These are phyloP conservation scores for Lutraria rhynchaena DNA, from an alignment of 1,140 invertebrate species.

Conservation along the genomic window DNA sequence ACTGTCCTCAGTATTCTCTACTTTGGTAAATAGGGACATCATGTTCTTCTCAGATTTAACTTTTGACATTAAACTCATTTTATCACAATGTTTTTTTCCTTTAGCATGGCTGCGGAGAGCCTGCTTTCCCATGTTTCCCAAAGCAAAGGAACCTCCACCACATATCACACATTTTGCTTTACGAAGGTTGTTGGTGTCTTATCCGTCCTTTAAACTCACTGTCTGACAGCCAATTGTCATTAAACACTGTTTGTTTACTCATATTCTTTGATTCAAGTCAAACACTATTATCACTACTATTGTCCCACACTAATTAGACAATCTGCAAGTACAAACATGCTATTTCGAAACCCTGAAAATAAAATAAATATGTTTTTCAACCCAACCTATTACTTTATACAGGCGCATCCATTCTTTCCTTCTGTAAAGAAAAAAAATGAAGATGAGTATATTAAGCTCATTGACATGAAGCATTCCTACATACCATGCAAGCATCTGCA, in stretches of 20 bases:
- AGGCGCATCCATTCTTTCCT: no score
- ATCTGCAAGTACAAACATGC: no score
- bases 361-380: no score
- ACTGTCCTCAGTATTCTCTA: neutral
- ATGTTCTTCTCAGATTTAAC: constrained; percentile 25
- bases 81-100: constrained; percentile 43
- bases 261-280: neutral
- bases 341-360: no score
- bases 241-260: constrained; percentile 23
- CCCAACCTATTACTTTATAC: no score
- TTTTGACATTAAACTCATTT: constrained; percentile 23
- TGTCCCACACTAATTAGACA: no score
- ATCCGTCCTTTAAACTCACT: constrained; percentile 22
- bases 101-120: constrained; percentile 47
- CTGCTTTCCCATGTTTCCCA: constrained; percentile 44
- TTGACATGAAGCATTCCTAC: no score
- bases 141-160: constrained; percentile 28
- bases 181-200: constrained; percentile 4
- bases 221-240: constrained; percentile 23
- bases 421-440: no score
- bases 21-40: constrained; percentile 26
- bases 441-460: no score
- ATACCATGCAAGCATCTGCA: no score
- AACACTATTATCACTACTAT: no score
- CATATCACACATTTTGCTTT: constrained; percentile 37